A percentile compares a stretch with the other conserved stretches of the same genome.
phyloP scores from a whole-genome alignment of 2,797 vertebrate genomes.

The Meriones psammophilus region DNA sequence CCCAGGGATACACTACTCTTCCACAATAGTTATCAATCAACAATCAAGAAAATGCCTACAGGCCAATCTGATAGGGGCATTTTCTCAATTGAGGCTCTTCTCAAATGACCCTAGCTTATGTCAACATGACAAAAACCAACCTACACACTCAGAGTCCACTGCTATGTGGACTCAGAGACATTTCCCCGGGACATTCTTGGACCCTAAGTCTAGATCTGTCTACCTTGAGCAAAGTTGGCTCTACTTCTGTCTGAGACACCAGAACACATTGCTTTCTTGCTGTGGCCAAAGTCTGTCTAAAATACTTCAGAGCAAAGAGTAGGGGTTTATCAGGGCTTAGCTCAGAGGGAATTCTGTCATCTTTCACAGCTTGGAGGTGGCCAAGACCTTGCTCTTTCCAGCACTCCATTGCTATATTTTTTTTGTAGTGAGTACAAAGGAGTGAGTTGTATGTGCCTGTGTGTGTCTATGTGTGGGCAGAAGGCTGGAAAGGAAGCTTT shows the following conservation, averaged over 20 bases:
- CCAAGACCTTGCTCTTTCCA: not conserved
- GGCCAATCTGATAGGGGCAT: not conserved
- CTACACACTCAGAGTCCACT: not conserved
- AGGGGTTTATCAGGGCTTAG: not conserved
- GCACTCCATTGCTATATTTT: not conserved
- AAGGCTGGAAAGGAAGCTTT: not conserved
- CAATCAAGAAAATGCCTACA: not conserved
- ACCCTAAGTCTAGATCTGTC: not conserved
- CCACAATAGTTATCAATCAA: not conserved
- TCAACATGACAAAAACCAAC: not conserved
- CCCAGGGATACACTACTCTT: not conserved
- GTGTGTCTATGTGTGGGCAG: not conserved
- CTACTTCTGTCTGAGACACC: not conserved
- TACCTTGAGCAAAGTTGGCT: not conserved
- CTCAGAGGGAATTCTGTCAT: not conserved
- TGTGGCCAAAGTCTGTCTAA: not conserved
- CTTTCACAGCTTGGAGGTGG: not conserved
- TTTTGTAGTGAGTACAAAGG: not conserved
- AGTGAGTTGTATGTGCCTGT: not conserved
- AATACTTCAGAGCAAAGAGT: not conserved
- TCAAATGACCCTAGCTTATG: not conserved
- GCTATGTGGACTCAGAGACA: not conserved
- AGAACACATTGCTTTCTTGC: not conserved
- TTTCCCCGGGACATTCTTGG: not conserved
- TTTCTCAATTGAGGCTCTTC: not conserved